These are phyloP conservation scores for Amblyraja radiata DNA, from an alignment of 2,797 vertebrate genomes.

Conservation along the genomic window DNA sequence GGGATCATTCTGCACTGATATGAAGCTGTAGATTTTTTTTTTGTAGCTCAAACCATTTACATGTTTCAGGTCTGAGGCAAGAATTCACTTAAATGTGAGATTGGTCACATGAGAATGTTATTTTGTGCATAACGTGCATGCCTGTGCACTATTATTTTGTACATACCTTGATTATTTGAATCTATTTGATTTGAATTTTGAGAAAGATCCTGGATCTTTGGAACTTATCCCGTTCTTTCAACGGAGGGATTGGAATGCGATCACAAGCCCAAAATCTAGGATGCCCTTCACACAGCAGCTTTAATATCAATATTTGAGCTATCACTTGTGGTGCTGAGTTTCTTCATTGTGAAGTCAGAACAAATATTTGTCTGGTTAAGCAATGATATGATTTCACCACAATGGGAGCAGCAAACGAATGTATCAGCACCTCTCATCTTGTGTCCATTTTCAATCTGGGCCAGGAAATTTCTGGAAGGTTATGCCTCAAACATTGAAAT, in stretches of 20 bases:
- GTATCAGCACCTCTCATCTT: neutral
- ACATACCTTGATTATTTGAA: neutral
- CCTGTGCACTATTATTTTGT: neutral
- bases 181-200: neutral
- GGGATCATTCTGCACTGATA: neutral
- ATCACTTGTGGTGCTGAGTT: neutral
- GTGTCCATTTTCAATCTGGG: neutral
- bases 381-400: neutral
- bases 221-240: neutral
- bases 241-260: neutral
- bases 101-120: neutral
- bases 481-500: neutral
- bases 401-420: neutral
- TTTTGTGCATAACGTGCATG: neutral
- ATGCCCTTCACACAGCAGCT: neutral
- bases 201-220: neutral
- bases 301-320: neutral
- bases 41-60: neutral
- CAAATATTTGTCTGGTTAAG: neutral
- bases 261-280: neutral
- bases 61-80: neutral
- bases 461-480: neutral
- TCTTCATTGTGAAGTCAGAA: neutral
- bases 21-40: neutral
- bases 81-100: neutral